Evolutionary conservation across 2,113 vertebrate genomes (phyloP), one percentile per base, ranked within the genome.

Genomic region (Rhombomys opimus): DNA sequence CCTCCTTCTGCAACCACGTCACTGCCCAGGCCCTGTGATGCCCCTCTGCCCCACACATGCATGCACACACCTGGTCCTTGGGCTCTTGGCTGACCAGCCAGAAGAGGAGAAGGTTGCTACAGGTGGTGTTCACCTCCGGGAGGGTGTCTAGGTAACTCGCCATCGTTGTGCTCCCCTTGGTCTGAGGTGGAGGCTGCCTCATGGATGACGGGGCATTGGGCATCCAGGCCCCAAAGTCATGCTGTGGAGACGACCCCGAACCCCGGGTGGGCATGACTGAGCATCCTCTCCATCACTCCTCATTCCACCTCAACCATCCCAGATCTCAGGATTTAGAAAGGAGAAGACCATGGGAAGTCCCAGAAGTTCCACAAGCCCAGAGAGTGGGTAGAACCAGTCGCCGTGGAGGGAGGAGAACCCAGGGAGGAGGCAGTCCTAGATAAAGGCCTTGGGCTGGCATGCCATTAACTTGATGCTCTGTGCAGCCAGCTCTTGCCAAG

Each of bases 181-280:
- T 94, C 95, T 97, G 97, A 1, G 98, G 99, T 22, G 99, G 99
- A 4, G 99, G 99, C 8, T 98, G 98, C 52, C 86, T 89, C 99
- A 99, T 99, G 68, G 98, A 97, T 27, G 98, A 65, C 0, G 99
- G 99, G 50, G 97, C 97, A 97, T 99, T 99, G 1, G 99, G 99
- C 97, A 99, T 98, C 98, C 99, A 99, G 97, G 99, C 97, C 11
- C 98, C 97, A 72, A 98, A 98, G 27, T 99, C 99, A 63, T 99
- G 94, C 99, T 99, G 97, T 52, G 87, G 93, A 97, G 73, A 96
- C 18, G 32, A 46, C 89, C 81, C 59, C 93, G 0, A 13, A 17
- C 23, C 5, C 15, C 9, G 38, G 14, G 10, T 84, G 22, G 35
- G 27, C 25, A 23, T 41, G 23, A n/a, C 41, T 32, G 32, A 46